These are phyloP conservation scores for Synergus laeviventris DNA, from an alignment of 2,888 invertebrate species.

Conservation along the genomic window DNA sequence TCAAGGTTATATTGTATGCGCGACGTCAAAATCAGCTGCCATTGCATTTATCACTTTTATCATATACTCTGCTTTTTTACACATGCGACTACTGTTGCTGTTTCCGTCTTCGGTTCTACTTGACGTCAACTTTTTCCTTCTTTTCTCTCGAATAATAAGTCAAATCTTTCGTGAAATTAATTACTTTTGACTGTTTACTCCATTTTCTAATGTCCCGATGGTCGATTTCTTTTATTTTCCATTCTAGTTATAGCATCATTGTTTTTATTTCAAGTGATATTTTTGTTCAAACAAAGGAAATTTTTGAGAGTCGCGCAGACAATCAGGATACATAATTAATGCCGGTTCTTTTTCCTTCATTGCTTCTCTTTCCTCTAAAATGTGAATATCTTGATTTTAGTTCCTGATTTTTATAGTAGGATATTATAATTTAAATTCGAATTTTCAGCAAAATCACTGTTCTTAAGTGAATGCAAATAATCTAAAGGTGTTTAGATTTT, in stretches of 20 bases:
- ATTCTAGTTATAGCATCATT: constrained; percentile 32
- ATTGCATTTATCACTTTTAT: constrained; percentile 60
- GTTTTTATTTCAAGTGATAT: constrained; percentile 9
- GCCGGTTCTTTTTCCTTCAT: constrained; percentile 2
- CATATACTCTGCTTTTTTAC: constrained; percentile 26
- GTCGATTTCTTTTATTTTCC: constrained; percentile 38
- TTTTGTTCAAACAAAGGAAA: constrained; percentile 17
- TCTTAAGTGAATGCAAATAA: not conserved
- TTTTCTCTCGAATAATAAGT: not conserved
- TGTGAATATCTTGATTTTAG: not conserved
- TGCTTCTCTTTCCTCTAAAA: constrained; percentile 1
- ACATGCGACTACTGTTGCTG: constrained; percentile 15
- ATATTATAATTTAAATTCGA: not conserved
- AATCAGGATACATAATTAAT: constrained; percentile 10
- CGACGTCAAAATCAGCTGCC: constrained; percentile 73
- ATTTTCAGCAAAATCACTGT: not conserved
- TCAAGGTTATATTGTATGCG: constrained; percentile 46
- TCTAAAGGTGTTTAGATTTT: not conserved
- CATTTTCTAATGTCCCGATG: constrained; percentile 3
- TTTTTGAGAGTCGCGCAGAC: not conserved
- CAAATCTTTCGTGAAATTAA: not conserved
- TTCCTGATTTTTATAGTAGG: not conserved
- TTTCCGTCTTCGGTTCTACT: not conserved
- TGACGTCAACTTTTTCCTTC: not conserved
- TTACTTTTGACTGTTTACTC: not conserved